Base-by-base conservation (phyloP, 2,113 vertebrate species). In the Pseudorasbora parva region DNA sequence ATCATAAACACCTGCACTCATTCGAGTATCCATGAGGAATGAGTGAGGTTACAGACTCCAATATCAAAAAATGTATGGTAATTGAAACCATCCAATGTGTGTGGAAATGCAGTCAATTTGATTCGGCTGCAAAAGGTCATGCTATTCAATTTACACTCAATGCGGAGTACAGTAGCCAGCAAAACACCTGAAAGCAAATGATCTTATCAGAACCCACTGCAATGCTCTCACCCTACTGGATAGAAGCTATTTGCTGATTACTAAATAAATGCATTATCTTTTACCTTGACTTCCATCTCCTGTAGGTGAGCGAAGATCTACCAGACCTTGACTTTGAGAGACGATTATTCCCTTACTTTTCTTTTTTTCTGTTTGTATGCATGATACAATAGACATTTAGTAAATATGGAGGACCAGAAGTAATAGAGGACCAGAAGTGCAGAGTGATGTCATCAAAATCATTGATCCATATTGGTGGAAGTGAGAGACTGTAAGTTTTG, bases 91-190 rank as follows among this genome's bases (percentile, higher is more conserved):
- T 90, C 93, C 89, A 93, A 95, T 95, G 93, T 95, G 95, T 88
- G 86, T 87, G 92, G 91, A 95, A 97, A 97, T 86, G 88, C 91
- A 95, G 94, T 95, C 95, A 94, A 92, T 96, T 96, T 94, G 92
- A 95, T 87, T 95, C 91, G 87, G 91, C 91, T 89, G 92, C 94
- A 95, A 96, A 97, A 96, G 96, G 96, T 97, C 94, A 95, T 87
- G 90, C 91, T 92, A 92, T 95, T 96, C 95, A 96, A 96, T 96
- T 96, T 95, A 92, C 94, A 94, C 91, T 94, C 92, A 86, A 94
- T 89, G 91, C 91, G 90, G 88, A 91, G 91, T 64, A 91, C 88
- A 90, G 93, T 91, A 87, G 83, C 90, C 87, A 94, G 87, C 94
- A 92, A 96, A 95, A 95, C 89, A 96, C 87, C 87, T 94, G 93